These are phyloP conservation scores for Polypedilum vanderplanki DNA, from an alignment of 1,140 invertebrate genomes.

Conservation along the genomic window DNA sequence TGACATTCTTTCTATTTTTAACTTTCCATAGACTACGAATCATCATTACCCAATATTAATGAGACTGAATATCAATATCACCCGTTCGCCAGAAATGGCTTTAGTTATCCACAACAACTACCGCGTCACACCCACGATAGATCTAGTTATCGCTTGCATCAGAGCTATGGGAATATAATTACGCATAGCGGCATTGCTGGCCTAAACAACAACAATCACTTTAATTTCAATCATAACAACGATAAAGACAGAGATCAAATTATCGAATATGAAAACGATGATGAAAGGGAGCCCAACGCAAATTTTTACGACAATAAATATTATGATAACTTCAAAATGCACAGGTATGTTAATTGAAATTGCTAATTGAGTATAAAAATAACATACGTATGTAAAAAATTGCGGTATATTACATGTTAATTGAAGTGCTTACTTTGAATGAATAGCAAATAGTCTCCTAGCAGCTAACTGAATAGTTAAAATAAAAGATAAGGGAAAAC, in stretches of 20 bases:
- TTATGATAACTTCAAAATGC: not conserved
- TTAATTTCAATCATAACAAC: not conserved
- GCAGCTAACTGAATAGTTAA: too few relatives aligned
- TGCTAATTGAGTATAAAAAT: too few relatives aligned
- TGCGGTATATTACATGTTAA: too few relatives aligned
- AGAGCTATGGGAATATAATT: not conserved
- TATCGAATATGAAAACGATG: not conserved
- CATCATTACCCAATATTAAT: constrained; percentile 20
- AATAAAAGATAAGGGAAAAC: too few relatives aligned
- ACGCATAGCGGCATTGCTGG: not conserved
- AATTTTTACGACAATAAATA: constrained; percentile 20
- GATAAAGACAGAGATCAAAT: not conserved
- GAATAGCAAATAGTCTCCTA: too few relatives aligned
- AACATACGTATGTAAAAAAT: too few relatives aligned
- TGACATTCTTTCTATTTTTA: not conserved
- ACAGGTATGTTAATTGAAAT: constrained; percentile 8
- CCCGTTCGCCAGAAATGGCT: constrained; percentile 26
- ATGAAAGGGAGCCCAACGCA: not conserved
- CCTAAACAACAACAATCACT: not conserved
- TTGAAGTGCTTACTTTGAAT: too few relatives aligned
- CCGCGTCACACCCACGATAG: constrained; percentile 11
- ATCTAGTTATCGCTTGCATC: not conserved
- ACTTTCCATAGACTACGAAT: not conserved
- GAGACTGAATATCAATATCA: constrained; percentile 29
- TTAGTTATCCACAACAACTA: constrained; percentile 11